A percentile compares a stretch with the other conserved stretches of the same genome.
These are phyloP conservation scores for Bubo blakistoni DNA, from an alignment of 2,113 vertebrate species.

Conservation along the genomic window DNA sequence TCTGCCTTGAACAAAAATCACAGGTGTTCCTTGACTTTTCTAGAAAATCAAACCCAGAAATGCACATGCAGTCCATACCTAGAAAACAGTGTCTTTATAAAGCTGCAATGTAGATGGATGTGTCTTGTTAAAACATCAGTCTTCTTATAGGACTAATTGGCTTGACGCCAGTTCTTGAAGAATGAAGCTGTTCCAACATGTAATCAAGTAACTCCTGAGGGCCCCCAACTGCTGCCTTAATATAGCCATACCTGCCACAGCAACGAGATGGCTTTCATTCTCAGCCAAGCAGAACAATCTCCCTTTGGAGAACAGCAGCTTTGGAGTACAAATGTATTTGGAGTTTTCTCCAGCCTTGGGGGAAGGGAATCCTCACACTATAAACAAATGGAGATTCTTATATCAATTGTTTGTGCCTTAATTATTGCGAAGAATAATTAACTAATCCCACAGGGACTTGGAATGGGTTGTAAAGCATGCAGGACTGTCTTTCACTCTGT, in stretches of 20 bases:
- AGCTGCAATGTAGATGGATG: constrained; percentile 35
- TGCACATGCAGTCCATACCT: background rate
- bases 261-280: constrained; percentile 19
- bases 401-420: constrained; percentile 49
- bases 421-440: constrained; percentile 58
- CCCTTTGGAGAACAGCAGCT: constrained; percentile 56
- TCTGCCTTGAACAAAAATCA: background rate
- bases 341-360: constrained; percentile 34
- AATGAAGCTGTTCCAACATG: constrained; percentile 63
- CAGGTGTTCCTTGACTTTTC: background rate
- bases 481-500: background rate
- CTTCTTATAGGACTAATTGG: constrained; percentile 58
- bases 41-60: background rate
- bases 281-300: constrained; percentile 59
- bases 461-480: background rate
- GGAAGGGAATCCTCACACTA: background rate
- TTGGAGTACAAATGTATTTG: background rate
- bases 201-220: constrained; percentile 63
- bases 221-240: constrained; percentile 40
- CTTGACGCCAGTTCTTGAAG: constrained; percentile 40
- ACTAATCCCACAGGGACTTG: constrained; percentile 2
- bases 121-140: constrained; percentile 44
- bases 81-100: background rate
- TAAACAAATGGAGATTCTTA: constrained; percentile 42
- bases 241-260: constrained; percentile 54